Evolutionary conservation across 1,140 invertebrate genomes (phyloP).

Genomic region (Drosophila quadrilineata): DNA sequence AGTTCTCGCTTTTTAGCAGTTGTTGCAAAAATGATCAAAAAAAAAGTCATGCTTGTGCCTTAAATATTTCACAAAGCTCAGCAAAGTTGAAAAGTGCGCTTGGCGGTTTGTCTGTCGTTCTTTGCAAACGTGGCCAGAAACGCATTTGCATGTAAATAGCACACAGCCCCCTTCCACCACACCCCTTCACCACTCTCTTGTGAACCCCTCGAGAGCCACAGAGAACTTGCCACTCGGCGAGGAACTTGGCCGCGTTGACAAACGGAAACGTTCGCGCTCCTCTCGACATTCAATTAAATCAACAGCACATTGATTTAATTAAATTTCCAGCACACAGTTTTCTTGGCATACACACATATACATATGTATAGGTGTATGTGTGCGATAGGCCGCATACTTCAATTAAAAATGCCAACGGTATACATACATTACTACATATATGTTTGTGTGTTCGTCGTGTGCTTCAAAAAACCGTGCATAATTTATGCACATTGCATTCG

Average conservation of each 20-base stretch:
- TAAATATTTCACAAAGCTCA: constrained; percentile 25
- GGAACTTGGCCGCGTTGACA: constrained; percentile 9
- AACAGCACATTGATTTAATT: constrained; percentile 71
- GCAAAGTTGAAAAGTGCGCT: constrained; percentile 18
- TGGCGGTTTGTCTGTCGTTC: background rate
- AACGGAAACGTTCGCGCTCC: background rate
- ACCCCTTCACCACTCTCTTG: no score
- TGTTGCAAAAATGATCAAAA: no score
- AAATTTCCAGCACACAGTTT: constrained; percentile 54
- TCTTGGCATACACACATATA: constrained; percentile 3
- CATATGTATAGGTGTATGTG: background rate
- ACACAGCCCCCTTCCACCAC: no score
- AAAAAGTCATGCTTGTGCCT: constrained; percentile 11
- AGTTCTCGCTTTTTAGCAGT: background rate
- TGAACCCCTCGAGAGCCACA: no score
- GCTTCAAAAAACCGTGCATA: constrained; percentile 44
- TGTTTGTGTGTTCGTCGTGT: no score
- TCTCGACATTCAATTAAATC: constrained; percentile 63
- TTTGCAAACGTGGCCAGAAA: no score
- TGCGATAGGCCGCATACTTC: constrained; percentile 29
- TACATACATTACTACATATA: no score
- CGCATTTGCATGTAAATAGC: constrained; percentile 34
- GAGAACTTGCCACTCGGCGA: no score
- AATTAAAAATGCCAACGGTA: constrained; percentile 75
- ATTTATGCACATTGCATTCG: constrained; percentile 56